Evolutionary conservation across 2,113 vertebrate genomes (phyloP).

Genomic region (Phainopepla nitens): DNA sequence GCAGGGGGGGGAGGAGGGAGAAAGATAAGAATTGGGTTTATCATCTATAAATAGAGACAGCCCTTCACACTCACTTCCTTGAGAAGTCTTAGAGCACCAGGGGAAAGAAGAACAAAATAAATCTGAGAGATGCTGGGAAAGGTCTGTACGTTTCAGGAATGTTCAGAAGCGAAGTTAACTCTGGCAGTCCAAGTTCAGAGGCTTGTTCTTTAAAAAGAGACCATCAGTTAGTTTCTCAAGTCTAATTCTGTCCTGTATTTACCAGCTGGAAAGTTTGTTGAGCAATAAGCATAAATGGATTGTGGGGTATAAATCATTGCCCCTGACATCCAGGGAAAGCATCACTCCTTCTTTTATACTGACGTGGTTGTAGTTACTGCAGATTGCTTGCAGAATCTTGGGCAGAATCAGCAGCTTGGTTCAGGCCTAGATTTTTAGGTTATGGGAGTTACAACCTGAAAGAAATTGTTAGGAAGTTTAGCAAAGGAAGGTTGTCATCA

Average conservation of each 20-base stretch:
- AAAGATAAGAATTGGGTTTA: background rate
- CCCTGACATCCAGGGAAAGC: background rate
- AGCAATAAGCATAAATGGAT: background rate
- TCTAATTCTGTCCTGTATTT: background rate
- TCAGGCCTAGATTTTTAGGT: background rate
- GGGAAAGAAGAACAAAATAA: background rate
- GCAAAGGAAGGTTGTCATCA: background rate
- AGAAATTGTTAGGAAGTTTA: background rate
- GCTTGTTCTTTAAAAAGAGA: background rate
- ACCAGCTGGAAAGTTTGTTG: background rate
- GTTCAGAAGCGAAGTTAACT: background rate
- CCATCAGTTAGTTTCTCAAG: background rate
- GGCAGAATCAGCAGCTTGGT: background rate
- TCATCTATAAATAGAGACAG: constrained; percentile 27
- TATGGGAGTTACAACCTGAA: background rate
- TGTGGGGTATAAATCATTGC: background rate
- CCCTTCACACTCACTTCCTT: constrained; percentile 10
- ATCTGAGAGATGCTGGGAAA: background rate
- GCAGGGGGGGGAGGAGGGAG: background rate
- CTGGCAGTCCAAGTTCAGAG: background rate
- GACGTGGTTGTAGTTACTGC: background rate
- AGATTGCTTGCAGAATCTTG: background rate
- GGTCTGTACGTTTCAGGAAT: background rate
- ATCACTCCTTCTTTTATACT: background rate
- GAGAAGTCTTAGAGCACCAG: background rate